These are phyloP conservation scores for Conus ventricosus DNA, from an alignment of 1,140 invertebrate genomes.

Conservation along the genomic window DNA sequence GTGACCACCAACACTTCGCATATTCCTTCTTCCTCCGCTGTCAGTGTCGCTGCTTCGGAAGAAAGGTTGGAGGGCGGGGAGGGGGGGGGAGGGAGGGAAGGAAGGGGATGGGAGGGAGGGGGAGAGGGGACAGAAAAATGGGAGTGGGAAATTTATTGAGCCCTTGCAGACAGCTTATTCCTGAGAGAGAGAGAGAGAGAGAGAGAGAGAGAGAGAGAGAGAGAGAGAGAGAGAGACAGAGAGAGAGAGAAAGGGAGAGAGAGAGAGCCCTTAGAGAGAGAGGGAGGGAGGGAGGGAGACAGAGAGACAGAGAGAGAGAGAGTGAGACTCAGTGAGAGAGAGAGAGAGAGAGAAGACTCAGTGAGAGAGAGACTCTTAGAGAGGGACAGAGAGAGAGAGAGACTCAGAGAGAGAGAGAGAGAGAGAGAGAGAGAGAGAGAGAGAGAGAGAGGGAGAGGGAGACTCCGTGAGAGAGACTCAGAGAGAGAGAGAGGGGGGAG, in stretches of 20 bases:
- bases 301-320: not conserved
- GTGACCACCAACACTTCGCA: too few species aligned
- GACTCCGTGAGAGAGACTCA: not conserved
- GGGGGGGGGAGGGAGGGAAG: not conserved
- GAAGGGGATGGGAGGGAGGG: not conserved
- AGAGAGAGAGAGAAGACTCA: slow-evolving; percentile 1
- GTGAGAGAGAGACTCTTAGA: slow-evolving; percentile 1
- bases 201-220: not conserved
- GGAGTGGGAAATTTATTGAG: too few species aligned
- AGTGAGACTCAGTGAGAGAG: not conserved
- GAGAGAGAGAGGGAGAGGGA: not conserved
- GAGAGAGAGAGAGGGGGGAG: not conserved
- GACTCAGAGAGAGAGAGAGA: slow-evolving; percentile 30
- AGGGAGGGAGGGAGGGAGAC: not conserved
- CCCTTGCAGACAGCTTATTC: not conserved
- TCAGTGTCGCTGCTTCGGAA: too few species aligned
- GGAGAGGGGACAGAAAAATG: not conserved
- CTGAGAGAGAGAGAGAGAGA: not conserved
- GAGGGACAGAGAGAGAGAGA: slow-evolving; percentile 48
- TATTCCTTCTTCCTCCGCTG: too few species aligned
- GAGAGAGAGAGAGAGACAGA: not conserved
- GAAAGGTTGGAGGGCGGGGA: not conserved
- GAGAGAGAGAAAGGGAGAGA: not conserved
- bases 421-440: slow-evolving; percentile 23
- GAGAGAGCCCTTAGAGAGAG: not conserved